Evolutionary conservation across 2,797 vertebrate species (phyloP).

Genomic region (Alfaro cultratus): DNA sequence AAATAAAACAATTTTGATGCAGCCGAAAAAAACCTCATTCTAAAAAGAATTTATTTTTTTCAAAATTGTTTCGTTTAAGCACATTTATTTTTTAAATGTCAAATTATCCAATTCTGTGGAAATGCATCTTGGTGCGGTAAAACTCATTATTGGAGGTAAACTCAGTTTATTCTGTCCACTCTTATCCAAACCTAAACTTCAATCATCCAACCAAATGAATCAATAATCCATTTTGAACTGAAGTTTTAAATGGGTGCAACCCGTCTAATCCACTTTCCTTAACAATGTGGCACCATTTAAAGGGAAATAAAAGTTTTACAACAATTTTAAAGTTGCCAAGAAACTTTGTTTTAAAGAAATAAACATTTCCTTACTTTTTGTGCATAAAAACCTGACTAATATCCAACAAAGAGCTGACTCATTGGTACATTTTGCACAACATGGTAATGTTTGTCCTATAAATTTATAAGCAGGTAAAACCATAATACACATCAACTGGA

Average conservation of each 20-base stretch:
- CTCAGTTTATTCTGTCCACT: neutral
- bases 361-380: neutral
- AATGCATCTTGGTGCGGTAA: neutral
- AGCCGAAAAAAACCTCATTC: neutral
- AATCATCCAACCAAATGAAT: neutral
- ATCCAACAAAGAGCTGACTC: neutral
- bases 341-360: neutral
- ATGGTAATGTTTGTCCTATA: neutral
- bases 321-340: neutral
- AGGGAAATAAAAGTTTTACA: neutral
- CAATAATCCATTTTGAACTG: neutral
- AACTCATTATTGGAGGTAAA: neutral
- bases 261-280: neutral
- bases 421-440: neutral
- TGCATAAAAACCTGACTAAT: neutral
- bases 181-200: neutral
- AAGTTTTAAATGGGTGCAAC: neutral
- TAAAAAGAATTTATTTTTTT: no score
- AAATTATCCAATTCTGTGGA: no score
- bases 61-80: no score
- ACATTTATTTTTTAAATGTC: no score
- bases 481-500: neutral
- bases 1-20: no score
- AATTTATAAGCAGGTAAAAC: neutral
- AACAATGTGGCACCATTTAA: neutral